A percentile compares a stretch with the other conserved stretches of the same genome.
Evolutionary conservation across 2,797 vertebrate species (phyloP).

Genomic region (Danio jaintianensis): DNA sequence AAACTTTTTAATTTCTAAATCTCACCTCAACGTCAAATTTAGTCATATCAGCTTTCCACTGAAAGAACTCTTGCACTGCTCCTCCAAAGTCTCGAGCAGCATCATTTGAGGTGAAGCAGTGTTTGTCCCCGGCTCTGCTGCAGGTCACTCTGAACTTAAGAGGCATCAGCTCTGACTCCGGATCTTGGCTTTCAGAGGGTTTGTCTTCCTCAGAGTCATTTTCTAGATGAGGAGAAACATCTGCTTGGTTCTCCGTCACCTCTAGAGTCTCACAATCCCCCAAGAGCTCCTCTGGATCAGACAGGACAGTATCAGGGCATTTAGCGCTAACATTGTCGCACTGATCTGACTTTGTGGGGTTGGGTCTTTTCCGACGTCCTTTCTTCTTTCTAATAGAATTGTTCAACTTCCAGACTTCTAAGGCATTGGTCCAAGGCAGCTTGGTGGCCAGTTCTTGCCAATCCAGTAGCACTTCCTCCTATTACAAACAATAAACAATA

Average conservation of each 20-base stretch:
- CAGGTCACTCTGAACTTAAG: slow-evolving; percentile 93
- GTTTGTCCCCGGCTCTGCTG: slow-evolving; percentile 92
- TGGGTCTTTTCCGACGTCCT: slow-evolving; percentile 76
- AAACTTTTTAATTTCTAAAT: not conserved
- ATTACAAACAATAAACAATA: slow-evolving; percentile 35
- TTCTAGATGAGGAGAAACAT: slow-evolving; percentile 48
- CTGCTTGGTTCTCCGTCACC: slow-evolving; percentile 43
- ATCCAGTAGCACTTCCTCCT: slow-evolving; percentile 92
- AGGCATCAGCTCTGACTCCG: slow-evolving; percentile 65
- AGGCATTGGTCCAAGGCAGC: slow-evolving; percentile 85
- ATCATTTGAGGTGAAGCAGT: slow-evolving; percentile 94
- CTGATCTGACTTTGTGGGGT: slow-evolving; percentile 62
- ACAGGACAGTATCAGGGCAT: not conserved
- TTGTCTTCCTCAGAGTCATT: slow-evolving; percentile 51
- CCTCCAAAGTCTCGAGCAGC: slow-evolving; percentile 96
- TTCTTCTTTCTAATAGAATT: slow-evolving; percentile 90
- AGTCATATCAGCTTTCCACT: slow-evolving; percentile 99
- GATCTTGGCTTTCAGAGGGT: slow-evolving; percentile 58
- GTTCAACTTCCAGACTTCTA: slow-evolving; percentile 92
- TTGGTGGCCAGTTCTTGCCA: slow-evolving; percentile 86
- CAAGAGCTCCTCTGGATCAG: slow-evolving; percentile 43
- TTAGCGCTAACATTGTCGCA: slow-evolving; percentile 21
- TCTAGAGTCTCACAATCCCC: slow-evolving; percentile 52
- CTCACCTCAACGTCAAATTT: slow-evolving; percentile 96
- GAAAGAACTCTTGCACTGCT: slow-evolving; percentile 93